Evolutionary conservation across 2,797 vertebrate genomes (phyloP).

Genomic region (Mormyrops boulengeri): DNA sequence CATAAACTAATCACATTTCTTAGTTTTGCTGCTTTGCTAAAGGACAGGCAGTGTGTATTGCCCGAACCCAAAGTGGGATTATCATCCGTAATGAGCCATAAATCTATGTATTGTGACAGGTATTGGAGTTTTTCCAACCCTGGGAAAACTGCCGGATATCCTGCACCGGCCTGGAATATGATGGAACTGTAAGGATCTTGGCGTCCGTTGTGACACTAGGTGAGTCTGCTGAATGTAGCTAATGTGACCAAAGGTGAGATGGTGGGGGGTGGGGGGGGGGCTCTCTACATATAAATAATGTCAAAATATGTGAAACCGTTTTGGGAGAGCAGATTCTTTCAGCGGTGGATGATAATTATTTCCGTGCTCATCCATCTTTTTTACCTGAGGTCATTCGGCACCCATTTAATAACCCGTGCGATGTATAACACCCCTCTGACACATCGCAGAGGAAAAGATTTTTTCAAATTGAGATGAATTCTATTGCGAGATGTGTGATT

Average conservation of each 20-base stretch:
- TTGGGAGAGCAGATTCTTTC: neutral
- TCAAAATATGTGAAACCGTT: neutral
- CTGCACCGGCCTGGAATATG: no score
- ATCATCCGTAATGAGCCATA: neutral
- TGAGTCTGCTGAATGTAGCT: neutral
- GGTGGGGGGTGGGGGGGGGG: neutral
- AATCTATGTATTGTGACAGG: neutral
- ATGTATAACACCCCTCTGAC: neutral
- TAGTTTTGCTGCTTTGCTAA: neutral
- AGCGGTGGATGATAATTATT: neutral
- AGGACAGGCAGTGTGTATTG: neutral
- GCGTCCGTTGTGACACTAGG: neutral
- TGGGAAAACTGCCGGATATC: neutral
- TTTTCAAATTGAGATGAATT: constrained; percentile 16
- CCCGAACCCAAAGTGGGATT: neutral
- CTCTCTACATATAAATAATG: neutral
- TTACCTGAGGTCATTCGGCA: neutral
- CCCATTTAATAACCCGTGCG: neutral
- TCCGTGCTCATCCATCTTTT: neutral
- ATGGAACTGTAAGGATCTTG: neutral
- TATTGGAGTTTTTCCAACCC: neutral
- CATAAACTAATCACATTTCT: neutral
- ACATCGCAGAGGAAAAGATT: neutral
- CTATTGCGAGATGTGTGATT: neutral
- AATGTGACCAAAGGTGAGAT: neutral